Evolutionary conservation across 2,888 invertebrate genomes (phyloP).

Genomic region (Ophraella communa): DNA sequence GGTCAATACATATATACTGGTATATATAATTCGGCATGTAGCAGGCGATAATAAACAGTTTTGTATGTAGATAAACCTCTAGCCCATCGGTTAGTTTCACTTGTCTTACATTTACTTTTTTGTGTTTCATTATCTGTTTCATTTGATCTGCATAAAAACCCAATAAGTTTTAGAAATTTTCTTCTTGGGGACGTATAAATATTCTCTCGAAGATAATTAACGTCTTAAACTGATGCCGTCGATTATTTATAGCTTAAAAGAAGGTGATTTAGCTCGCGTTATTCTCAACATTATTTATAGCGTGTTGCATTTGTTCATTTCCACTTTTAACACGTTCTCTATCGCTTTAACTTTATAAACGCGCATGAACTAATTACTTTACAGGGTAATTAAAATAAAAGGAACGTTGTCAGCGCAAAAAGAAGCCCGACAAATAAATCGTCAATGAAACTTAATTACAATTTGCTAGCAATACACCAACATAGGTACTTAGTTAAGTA

Average conservation of each 20-base stretch:
- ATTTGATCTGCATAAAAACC: slow-evolving; percentile 6
- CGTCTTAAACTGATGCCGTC: slow-evolving; percentile 10
- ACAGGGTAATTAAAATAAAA: slow-evolving; percentile 29
- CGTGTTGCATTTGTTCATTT: slow-evolving; percentile 28
- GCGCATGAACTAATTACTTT: slow-evolving; percentile 28
- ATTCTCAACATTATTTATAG: slow-evolving; percentile 25
- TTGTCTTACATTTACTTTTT: not conserved
- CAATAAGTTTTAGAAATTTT: slow-evolving; percentile 3
- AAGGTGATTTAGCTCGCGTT: slow-evolving; percentile 16
- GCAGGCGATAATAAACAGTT: not conserved
- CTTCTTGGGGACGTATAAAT: slow-evolving; percentile 10
- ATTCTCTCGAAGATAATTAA: slow-evolving; percentile 13
- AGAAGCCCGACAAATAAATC: slow-evolving; percentile 8
- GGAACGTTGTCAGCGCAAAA: slow-evolving; percentile 9
- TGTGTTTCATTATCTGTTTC: not conserved
- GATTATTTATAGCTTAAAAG: slow-evolving; percentile 24
- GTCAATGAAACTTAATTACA: not conserved
- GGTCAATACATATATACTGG: too few species aligned
- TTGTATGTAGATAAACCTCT: not conserved
- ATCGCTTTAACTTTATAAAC: slow-evolving; percentile 32
- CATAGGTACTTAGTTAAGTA: not conserved
- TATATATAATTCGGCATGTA: not conserved
- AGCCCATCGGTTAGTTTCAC: not conserved
- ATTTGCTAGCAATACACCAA: not conserved
- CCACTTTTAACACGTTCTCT: slow-evolving; percentile 28